Base-by-base conservation (phyloP, 2,888 invertebrate genomes). In the Hololepta plana region DNA sequence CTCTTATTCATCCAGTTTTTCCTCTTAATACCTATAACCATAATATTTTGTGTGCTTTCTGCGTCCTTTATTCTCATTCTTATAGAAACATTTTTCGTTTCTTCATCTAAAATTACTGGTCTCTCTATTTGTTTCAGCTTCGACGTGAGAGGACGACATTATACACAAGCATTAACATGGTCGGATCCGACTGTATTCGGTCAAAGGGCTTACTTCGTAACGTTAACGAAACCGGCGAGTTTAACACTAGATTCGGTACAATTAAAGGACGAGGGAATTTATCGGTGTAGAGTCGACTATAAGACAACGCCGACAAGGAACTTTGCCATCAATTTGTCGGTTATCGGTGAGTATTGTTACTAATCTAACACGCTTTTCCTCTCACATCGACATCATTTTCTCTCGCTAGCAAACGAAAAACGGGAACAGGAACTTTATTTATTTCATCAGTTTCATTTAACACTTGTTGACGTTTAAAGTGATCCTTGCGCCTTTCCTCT, bases 341-440 rank as follows among this genome's bases (percentile, higher is more conserved):
- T 88, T 43, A 81, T 87, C 52, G 84, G 88, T 88, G 60, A 74
- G 76, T 66, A n/a, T n/a, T n/a, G n/a, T n/a, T n/a, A n/a, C n/a
- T 27, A 20, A 24, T 21, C 9, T 17, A 23, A 10, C 20, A 24
- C 20, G 14, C 24, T 12, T 10, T 20, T 20, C 20, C 29, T 23
- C 22, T 32, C 29, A 32, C 7, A 15, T 15, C 26, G 23, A 26
- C 22, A 8, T 8, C 12, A 8, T 24, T 24, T 24, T 30, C 27
- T 30, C 28, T 29, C 28, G 20, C 23, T 30, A 20, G 24, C n/a
- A n/a, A n/a, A n/a, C n/a, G n/a, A n/a, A n/a, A n/a, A n/a, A n/a
- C n/a, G n/a, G n/a, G n/a, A n/a, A n/a, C n/a, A n/a, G n/a, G n/a
- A n/a, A n/a, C n/a, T n/a, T n/a, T n/a, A n/a, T n/a, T n/a, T n/a